Base-by-base conservation (phyloP, 1,140 invertebrate species). In the Drosophila pandora region DNA sequence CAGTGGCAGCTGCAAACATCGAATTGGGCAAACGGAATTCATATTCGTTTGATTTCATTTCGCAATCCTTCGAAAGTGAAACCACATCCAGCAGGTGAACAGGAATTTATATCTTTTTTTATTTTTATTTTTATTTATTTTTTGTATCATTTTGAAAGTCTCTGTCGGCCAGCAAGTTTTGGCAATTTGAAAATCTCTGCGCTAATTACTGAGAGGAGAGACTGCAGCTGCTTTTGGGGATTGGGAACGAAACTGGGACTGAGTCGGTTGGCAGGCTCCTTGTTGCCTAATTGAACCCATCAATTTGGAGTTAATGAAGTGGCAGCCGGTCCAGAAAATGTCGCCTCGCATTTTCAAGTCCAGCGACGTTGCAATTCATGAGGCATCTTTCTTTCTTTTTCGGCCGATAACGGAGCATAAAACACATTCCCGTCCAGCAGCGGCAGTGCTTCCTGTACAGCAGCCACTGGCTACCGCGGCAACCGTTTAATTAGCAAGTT, bases 151-250 rank as follows among this genome's bases (percentile, higher is more conserved):
- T 49, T 52, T 43, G 32, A 2, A 43, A 48, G 9, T 41, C 32
- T 48, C 22, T 12, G 50, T 41, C 21, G n/a, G 47, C 39, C 56
- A 63, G 90, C 87, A 90, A 88, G 82, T 90, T 90, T 90, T 78
- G 87, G 81, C 82, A 90, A 88, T 90, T 90, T 90, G 87, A 90
- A 90, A 90, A 90, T 90, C 87, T 90, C 87, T 83, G 84, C 84
- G 79, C 87, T 90, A 90, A 90, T 90, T 90, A 90, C 82, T 57
- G 43, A 17, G 17, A 17, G 17, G 17, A 17, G 23, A 28, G 69
- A 77, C 53, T 43, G 73, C 75, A 77, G 73, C 73, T 61, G 61
- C 61, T 47, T 54, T 45, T 37, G 34, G 30, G 28, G 39, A 65
- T n/a, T 43, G 63, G 63, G 59, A 43, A n/a, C 6, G 34, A 25